These are phyloP conservation scores for Pavo muticus DNA, from an alignment of 2,113 vertebrate species.

Conservation along the genomic window DNA sequence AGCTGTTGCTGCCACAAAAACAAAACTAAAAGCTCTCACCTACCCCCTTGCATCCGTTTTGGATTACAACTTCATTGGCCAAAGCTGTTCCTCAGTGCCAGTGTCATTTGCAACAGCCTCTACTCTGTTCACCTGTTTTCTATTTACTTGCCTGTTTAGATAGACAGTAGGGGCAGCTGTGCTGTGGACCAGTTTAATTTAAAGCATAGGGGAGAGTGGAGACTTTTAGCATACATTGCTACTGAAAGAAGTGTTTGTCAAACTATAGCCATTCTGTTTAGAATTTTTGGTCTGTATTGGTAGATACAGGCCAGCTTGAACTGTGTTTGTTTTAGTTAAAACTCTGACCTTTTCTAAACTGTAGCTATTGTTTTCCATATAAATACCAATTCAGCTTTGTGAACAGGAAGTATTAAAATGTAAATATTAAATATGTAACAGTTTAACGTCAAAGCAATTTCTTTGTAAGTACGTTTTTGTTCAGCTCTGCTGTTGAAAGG, in stretches of 20 bases:
- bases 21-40: not conserved
- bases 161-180: not conserved
- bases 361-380: not conserved
- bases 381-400: not conserved
- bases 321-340: not conserved
- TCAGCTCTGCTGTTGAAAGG: not conserved
- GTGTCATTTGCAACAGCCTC: not conserved
- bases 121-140: not conserved
- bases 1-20: not conserved
- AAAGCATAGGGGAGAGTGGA: not conserved
- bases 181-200: not conserved
- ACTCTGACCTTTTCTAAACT: not conserved
- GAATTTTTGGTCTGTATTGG: not conserved
- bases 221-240: rapidly evolving
- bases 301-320: not conserved
- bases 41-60: not conserved
- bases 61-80: not conserved
- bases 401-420: not conserved
- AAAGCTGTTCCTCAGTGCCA: not conserved
- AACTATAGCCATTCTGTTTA: not conserved
- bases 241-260: not conserved
- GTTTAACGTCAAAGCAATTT: not conserved
- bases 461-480: not conserved
- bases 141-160: not conserved
- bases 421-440: not conserved